Conservation (phyloP, 2,888 invertebrate species). For the Salpingus planirostris region DNA sequence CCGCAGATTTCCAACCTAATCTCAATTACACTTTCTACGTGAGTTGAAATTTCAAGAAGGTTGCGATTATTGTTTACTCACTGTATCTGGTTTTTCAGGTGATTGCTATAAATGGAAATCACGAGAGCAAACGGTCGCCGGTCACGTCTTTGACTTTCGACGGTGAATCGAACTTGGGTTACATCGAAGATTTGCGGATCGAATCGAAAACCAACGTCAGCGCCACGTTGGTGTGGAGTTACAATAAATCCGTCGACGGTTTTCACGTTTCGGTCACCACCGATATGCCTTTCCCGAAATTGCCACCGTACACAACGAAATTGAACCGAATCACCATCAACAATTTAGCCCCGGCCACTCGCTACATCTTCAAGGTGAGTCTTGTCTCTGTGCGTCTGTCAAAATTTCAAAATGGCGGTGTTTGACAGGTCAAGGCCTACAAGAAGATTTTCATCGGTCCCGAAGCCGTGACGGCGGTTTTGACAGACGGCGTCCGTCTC, state of each 20-base stretch:
- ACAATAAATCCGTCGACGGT: slow-evolving; percentile 33
- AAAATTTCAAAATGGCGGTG: too few relatives aligned
- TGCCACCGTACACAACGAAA: slow-evolving; percentile 41
- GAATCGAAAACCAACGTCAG: slow-evolving; percentile 44
- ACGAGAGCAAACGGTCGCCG: slow-evolving; percentile 53
- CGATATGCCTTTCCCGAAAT: slow-evolving; percentile 49
- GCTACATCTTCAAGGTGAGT: slow-evolving; percentile 52
- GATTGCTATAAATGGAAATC: slow-evolving; percentile 54
- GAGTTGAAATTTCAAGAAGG: too few relatives aligned
- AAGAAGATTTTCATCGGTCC: slow-evolving; percentile 51
- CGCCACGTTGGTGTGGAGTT: slow-evolving; percentile 53
- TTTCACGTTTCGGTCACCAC: slow-evolving; percentile 34
- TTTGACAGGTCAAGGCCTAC: slow-evolving; percentile 54
- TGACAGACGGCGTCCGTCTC: slow-evolving; percentile 44
- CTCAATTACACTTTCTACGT: slow-evolving; percentile 66
- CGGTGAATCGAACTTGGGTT: slow-evolving; percentile 53
- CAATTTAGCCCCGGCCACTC: slow-evolving; percentile 41
- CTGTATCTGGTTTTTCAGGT: too few relatives aligned
- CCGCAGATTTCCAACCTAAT: slow-evolving; percentile 48
- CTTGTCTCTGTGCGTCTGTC: too few relatives aligned
- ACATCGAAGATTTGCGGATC: slow-evolving; percentile 48
- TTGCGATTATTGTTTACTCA: too few relatives aligned
- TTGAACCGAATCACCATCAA: slow-evolving; percentile 38
- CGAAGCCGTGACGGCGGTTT: slow-evolving; percentile 41
- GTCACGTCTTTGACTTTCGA: slow-evolving; percentile 54